Evolutionary conservation across 2,797 vertebrate species (phyloP).

Genomic region (Apodemus agrarius): DNA sequence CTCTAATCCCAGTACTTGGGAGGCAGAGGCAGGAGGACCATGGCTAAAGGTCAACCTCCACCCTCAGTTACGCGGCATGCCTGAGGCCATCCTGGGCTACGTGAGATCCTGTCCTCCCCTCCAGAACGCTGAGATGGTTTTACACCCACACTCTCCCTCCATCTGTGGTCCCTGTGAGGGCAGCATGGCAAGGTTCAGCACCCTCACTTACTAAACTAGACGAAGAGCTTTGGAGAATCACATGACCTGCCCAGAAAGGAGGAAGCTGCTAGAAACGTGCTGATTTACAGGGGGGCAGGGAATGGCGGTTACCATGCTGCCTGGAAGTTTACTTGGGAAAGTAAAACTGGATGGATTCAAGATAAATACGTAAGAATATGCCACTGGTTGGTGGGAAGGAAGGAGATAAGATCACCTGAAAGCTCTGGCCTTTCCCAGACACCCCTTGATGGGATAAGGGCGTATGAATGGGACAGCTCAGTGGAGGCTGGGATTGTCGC

Average conservation of each 20-base stretch:
- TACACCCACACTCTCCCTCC: not conserved
- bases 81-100: not conserved
- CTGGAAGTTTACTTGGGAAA: not conserved
- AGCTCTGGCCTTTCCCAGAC: slow-evolving; percentile 5
- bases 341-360: not conserved
- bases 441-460: not conserved
- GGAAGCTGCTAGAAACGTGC: not conserved
- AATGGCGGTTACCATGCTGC: not conserved
- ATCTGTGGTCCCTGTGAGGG: not conserved
- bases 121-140: not conserved
- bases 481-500: not conserved
- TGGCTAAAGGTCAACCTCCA: not conserved
- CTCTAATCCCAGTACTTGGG: not conserved
- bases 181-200: not conserved
- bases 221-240: not conserved
- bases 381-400: not conserved
- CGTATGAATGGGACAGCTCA: not conserved
- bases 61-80: not conserved
- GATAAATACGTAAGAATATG: not conserved
- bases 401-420: not conserved
- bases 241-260: not conserved
- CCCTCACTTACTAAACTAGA: not conserved
- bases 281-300: not conserved
- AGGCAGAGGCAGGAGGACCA: not conserved
- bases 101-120: not conserved